A percentile compares a stretch with the other conserved stretches of the same genome.
phyloP scores from a whole-genome alignment of 2,888 invertebrate genomes.

The Apodemia zela region DNA sequence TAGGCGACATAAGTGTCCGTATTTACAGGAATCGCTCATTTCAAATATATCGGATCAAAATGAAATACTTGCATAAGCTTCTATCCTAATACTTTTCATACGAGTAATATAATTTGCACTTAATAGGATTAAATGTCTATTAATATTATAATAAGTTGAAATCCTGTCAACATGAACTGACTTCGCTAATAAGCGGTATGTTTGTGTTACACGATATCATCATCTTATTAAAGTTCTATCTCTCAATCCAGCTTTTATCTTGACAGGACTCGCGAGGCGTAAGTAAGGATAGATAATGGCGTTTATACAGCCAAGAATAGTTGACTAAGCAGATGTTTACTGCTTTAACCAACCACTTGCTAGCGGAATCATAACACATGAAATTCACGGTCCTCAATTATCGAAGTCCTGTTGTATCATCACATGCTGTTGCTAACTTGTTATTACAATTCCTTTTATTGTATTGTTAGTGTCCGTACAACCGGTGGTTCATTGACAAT shows the following conservation, averaged over 20 bases:
- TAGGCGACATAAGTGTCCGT: too few species aligned
- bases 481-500: conserved; percentile 35
- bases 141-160: conserved; percentile 15
- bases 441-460: conserved; percentile 48
- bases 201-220: conserved; percentile 29
- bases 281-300: conserved; percentile 31
- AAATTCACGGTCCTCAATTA: conserved; percentile 43
- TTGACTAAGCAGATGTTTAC: conserved; percentile 43
- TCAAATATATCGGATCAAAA: too few species aligned
- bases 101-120: conserved; percentile 1
- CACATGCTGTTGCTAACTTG: conserved; percentile 40
- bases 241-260: conserved; percentile 30
- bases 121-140: conserved; percentile 12
- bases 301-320: conserved; percentile 22
- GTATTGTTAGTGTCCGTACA: conserved; percentile 40
- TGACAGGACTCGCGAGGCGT: conserved; percentile 29
- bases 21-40: too few species aligned
- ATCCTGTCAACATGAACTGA: conserved; percentile 15
- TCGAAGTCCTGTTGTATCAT: conserved; percentile 42
- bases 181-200: conserved; percentile 23
- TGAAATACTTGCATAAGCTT: too few species aligned
- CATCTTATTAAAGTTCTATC: conserved; percentile 29
- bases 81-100: not conserved
- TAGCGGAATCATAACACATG: conserved; percentile 46
- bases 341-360: conserved; percentile 30